Evolutionary conservation across 2,888 invertebrate species (phyloP).

Genomic region (Conops quadrifasciatus): DNA sequence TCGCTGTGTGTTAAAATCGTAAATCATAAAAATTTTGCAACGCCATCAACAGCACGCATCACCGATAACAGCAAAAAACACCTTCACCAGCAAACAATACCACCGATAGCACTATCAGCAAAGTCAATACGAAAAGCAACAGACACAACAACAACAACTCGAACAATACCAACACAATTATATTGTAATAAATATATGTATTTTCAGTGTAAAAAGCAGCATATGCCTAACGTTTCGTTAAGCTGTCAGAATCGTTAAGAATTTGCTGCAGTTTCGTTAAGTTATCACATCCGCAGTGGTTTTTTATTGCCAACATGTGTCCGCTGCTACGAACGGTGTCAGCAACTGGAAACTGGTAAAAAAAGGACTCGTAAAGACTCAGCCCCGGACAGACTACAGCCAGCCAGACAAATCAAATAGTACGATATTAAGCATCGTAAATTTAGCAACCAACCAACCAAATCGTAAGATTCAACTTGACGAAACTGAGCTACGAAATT

Average conservation of each 20-base stretch:
- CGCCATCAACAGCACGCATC: constrained; percentile 1
- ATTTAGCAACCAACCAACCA: too few species aligned
- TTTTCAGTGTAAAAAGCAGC: not conserved
- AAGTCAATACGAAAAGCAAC: not conserved
- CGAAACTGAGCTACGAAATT: too few species aligned
- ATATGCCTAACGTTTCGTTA: too few species aligned
- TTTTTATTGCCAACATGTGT: constrained; percentile 31
- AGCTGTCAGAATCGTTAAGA: too few species aligned
- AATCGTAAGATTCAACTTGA: too few species aligned
- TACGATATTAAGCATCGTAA: too few species aligned
- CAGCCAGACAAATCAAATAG: too few species aligned
- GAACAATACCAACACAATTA: constrained; percentile 1
- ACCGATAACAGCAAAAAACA: constrained; percentile 6
- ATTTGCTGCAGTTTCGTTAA: constrained; percentile 22
- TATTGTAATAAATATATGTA: constrained; percentile 22
- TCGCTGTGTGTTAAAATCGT: constrained; percentile 28
- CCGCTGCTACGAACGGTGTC: not conserved
- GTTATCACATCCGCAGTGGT: constrained; percentile 27
- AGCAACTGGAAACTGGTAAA: too few species aligned
- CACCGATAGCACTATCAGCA: constrained; percentile 11
- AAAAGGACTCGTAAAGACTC: too few species aligned
- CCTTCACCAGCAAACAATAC: not conserved
- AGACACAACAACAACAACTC: constrained; percentile 1
- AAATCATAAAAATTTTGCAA: constrained; percentile 31
- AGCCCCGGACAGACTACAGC: too few species aligned